phyloP scores from a whole-genome alignment of 2,113 vertebrate genomes.

The Mus pahari region DNA sequence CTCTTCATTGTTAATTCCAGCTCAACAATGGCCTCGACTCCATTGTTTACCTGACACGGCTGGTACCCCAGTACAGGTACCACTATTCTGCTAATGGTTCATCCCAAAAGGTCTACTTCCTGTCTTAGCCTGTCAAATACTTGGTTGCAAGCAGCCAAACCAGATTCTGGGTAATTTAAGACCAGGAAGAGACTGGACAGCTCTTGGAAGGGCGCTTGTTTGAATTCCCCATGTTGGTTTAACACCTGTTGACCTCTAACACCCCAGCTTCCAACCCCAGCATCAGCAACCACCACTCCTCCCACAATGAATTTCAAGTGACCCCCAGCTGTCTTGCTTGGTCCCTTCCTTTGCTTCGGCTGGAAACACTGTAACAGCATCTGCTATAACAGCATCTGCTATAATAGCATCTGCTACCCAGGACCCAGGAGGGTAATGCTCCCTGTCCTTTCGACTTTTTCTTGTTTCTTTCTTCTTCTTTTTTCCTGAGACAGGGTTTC shows the following conservation, averaged over 20 bases:
- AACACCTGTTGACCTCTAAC: too few species aligned
- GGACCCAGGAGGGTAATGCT: background rate
- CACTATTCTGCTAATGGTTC: background rate
- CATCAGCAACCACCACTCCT: too few species aligned
- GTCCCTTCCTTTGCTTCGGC: background rate
- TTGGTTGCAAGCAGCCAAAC: conserved; percentile 5
- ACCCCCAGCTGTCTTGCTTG: background rate
- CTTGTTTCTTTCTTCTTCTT: background rate
- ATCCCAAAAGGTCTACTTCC: background rate
- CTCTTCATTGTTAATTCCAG: background rate
- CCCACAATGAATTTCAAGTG: background rate
- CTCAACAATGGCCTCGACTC: background rate
- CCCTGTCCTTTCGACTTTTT: background rate
- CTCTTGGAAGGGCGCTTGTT: background rate
- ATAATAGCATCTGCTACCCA: background rate
- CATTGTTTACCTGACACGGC: background rate
- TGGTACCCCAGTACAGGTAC: background rate
- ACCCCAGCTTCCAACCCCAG: too few species aligned
- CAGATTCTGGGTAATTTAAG: conserved; percentile 40
- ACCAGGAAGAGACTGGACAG: background rate
- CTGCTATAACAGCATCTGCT: too few species aligned
- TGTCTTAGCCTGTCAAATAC: background rate
- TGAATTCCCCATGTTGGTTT: background rate
- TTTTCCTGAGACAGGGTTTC: too few species aligned
- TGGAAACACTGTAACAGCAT: background rate